phyloP scores from a whole-genome alignment of 2,113 vertebrate genomes.

The Sphaerodactylus townsendi region DNA sequence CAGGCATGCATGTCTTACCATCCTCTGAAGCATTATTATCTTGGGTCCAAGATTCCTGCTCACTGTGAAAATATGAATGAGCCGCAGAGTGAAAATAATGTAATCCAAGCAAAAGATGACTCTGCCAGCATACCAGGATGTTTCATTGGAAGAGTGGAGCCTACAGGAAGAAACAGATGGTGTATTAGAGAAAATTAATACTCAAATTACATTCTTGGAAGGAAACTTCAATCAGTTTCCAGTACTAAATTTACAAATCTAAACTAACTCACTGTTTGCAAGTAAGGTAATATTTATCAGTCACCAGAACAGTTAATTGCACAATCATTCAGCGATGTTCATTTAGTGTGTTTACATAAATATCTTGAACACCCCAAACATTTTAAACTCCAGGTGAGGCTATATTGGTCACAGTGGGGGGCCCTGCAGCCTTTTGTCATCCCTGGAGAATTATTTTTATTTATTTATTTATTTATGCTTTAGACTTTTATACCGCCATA shows the following conservation, averaged over 20 bases:
- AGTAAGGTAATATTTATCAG: neutral
- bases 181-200: neutral
- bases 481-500: too few relatives aligned
- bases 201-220: neutral
- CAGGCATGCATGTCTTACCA: slow-evolving; percentile 79
- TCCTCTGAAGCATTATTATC: slow-evolving; percentile 94
- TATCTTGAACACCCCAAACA: neutral
- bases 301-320: neutral
- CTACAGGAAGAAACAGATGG: slow-evolving; percentile 46
- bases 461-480: too few relatives aligned
- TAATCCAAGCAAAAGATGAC: slow-evolving; percentile 94
- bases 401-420: too few relatives aligned
- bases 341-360: neutral
- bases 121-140: slow-evolving; percentile 84
- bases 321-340: neutral
- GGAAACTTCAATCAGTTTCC: neutral
- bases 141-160: slow-evolving; percentile 73
- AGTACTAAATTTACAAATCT: neutral
- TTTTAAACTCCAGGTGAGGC: neutral
- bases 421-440: too few relatives aligned
- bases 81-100: slow-evolving; percentile 92
- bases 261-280: too few relatives aligned
- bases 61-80: slow-evolving; percentile 97
- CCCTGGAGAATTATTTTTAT: too few relatives aligned
- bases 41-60: slow-evolving; percentile 95